A percentile compares a stretch with the other conserved stretches of the same genome.
Conservation (phyloP, 1,140 invertebrate species). For the Drosophila dunni region DNA sequence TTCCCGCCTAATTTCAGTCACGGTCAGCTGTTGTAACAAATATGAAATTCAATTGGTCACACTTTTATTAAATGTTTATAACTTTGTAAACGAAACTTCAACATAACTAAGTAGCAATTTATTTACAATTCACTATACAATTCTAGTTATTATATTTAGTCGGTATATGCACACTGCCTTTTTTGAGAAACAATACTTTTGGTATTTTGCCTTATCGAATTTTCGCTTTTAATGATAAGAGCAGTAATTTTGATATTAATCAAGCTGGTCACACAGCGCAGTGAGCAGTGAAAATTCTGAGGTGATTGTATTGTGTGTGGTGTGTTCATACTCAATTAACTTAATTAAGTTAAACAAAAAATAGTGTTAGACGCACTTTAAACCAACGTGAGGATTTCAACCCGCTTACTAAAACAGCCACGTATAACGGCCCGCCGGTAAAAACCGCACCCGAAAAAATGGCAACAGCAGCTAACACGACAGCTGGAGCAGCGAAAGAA, state of each 20-base stretch:
- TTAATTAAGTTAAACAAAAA: conserved; percentile 72
- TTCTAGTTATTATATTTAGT: conserved; percentile 14
- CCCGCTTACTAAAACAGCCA: conserved; percentile 57
- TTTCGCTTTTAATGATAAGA: neutral
- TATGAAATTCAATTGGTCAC: neutral
- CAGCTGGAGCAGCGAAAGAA: conserved; percentile 80
- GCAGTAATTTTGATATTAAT: conserved; percentile 24
- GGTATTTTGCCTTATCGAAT: neutral
- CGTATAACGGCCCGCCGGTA: conserved; percentile 64
- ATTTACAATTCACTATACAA: conserved; percentile 11
- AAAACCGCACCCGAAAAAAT: conserved; percentile 70
- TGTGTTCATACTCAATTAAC: conserved; percentile 75
- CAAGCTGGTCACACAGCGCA: conserved; percentile 35
- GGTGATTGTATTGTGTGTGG: conserved; percentile 68
- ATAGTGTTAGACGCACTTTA: conserved; percentile 62
- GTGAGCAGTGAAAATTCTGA: conserved; percentile 65
- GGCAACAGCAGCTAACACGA: conserved; percentile 79
- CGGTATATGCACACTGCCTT: conserved; percentile 11
- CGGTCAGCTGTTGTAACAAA: neutral
- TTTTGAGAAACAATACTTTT: conserved; percentile 15
- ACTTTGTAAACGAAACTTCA: neutral
- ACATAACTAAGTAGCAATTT: conserved; percentile 26
- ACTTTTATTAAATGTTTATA: neutral
- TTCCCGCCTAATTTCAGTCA: conserved; percentile 26
- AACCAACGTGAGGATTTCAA: conserved; percentile 51